Base-by-base conservation (phyloP, 2,113 vertebrate genomes). In the Eolophus roseicapilla region DNA sequence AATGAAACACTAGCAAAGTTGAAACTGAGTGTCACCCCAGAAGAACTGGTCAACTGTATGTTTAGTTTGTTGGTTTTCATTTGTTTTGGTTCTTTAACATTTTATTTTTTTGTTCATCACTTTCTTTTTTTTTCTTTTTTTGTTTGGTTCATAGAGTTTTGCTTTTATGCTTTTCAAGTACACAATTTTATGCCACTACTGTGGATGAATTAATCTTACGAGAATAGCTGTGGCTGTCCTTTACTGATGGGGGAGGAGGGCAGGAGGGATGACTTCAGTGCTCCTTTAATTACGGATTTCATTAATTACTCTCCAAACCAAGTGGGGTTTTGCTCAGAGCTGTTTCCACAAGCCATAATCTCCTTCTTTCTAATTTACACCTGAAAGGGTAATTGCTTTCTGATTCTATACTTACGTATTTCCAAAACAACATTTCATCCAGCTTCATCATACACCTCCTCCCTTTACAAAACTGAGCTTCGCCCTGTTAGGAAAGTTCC, bases 341-440 rank as follows among this genome's bases (percentile, higher is more conserved):
- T 90, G 77, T 96, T 96, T 95, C 62, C 77, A 90, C 86, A 78
- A 86, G 65, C 60, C 80, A 89, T 70, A 93, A 86, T 79, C 60
- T 86, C 82, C 90, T 92, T 93, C 79, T 94, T 93, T 80, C 83
- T 84, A 57, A 86, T 92, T 96, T 82, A 85, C 86, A 93, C 88
- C 95, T 95, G 88, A 96, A 95, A 92, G 65, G 63, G 82, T 92
- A 93, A 93, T 92, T 95, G 88, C 57, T 95, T 95, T 91, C 93
- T 95, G 80, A 90, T 23, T 88, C 39, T 33, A 15, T 0, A 3
- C 62, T 92, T 75, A 70, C 7, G 2, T 88, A 81, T 92, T 95
- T 93, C 80, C 41, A 60, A 95, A 96, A 29, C 41, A 76, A 23
- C 55, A 88, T 79, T 57, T 93, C 88, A 67, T 44, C 52, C 52